A percentile compares a stretch with the other conserved stretches of the same genome.
Evolutionary conservation across 2,888 invertebrate genomes (phyloP).

Genomic region (Drosophila fulvimacula): DNA sequence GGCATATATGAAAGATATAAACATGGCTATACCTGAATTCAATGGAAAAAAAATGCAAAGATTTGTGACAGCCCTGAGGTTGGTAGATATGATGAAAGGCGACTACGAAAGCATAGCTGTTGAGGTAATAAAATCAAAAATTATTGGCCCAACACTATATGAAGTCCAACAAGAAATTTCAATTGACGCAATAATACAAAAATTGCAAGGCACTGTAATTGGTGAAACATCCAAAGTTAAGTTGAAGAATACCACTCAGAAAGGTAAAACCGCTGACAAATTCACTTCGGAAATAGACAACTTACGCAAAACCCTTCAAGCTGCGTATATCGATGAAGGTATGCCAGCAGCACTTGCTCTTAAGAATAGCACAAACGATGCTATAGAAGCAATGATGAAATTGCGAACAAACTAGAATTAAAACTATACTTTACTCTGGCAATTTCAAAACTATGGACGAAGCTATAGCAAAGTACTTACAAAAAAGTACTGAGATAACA

Average conservation of each 20-base stretch:
- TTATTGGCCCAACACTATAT: no score
- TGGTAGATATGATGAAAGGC: no score
- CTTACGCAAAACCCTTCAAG: not conserved
- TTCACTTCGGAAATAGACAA: not conserved
- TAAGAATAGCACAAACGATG: not conserved
- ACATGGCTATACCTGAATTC: not conserved
- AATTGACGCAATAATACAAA: not conserved
- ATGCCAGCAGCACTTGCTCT: not conserved
- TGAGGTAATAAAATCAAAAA: no score
- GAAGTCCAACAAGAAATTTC: not conserved
- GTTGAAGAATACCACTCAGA: not conserved
- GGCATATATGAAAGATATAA: no score
- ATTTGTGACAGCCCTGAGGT: no score
- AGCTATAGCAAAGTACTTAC: constrained; percentile 2
- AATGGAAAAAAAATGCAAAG: not conserved
- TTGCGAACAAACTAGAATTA: not conserved
- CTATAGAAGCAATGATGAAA: constrained; percentile 3
- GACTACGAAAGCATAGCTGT: no score
- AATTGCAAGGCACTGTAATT: not conserved
- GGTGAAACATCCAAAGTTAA: constrained; percentile 1
- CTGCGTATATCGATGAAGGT: not conserved
- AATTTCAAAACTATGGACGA: not conserved
- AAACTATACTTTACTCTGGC: not conserved
- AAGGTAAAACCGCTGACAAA: constrained; percentile 2
- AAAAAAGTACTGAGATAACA: not conserved